A percentile compares a stretch with the other conserved stretches of the same genome.
Conservation (phyloP, 2,888 invertebrate species). For the Callyntrura guangdongensis region DNA sequence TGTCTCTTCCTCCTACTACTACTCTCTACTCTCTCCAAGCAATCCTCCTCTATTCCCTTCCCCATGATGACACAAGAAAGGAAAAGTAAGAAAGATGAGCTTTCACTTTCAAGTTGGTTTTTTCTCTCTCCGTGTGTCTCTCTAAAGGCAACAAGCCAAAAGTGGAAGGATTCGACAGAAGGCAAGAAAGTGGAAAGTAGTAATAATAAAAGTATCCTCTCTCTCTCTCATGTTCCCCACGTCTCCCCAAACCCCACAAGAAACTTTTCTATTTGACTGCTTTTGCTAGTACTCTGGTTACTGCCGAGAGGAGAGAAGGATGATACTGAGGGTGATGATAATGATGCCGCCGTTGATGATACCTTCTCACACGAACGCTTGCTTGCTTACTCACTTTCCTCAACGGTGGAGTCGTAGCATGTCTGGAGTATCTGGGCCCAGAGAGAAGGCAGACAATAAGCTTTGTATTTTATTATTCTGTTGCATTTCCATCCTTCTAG, state of each 20-base stretch:
- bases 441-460: slow-evolving; percentile 4
- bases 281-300: background rate
- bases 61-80: background rate
- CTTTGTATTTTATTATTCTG: slow-evolving; percentile 33
- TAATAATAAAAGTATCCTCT: slow-evolving; percentile 12
- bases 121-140: background rate
- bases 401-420: background rate
- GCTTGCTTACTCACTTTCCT: background rate
- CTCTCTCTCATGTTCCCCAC: slow-evolving; percentile 28
- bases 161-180: slow-evolving; percentile 17
- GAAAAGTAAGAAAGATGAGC: slow-evolving; percentile 2
- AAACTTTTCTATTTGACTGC: slow-evolving; percentile 14
- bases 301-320: no score
- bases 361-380: slow-evolving; percentile 5
- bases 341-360: background rate
- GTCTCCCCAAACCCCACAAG: background rate
- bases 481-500: slow-evolving; percentile 17
- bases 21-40: background rate
- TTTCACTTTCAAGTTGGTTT: slow-evolving; percentile 20
- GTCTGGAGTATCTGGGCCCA: no score
- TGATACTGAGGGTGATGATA: no score
- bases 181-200: slow-evolving; percentile 60
- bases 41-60: background rate
- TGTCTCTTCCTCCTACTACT: no score
- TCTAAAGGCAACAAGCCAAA: slow-evolving; percentile 22